A percentile compares a stretch with the other conserved stretches of the same genome.
Evolutionary conservation across 2,888 invertebrate species (phyloP).

Genomic region (Rotaria macrura): DNA sequence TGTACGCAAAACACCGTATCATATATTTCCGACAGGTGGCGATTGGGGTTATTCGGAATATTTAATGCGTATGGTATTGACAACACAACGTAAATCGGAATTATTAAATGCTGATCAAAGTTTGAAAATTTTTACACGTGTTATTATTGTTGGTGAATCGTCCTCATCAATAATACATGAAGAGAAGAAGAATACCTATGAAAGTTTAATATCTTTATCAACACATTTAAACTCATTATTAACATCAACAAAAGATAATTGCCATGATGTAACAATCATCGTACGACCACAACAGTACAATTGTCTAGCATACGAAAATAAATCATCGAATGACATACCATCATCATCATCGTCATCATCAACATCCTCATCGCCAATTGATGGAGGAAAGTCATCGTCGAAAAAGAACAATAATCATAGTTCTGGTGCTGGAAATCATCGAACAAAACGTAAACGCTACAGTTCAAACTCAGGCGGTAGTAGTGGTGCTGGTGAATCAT

Average conservation of each 20-base stretch:
- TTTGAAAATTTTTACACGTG: constrained; percentile 20
- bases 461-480: constrained; percentile 15
- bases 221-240: constrained; percentile 6
- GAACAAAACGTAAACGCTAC: constrained; percentile 17
- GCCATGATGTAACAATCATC: constrained; percentile 1
- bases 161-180: neutral
- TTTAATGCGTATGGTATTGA: neutral
- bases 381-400: neutral
- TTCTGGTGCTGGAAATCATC: neutral
- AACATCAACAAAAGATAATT: neutral
- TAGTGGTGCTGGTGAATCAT: constrained; percentile 9
- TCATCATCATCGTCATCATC: constrained; percentile 10
- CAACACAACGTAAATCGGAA: constrained; percentile 2
- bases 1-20: constrained; percentile 1
- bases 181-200: constrained; percentile 13
- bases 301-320: neutral
- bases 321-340: neutral
- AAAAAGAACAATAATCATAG: neutral
- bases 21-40: constrained; percentile 10
- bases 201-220: neutral
- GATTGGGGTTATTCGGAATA: constrained; percentile 19
- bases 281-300: neutral
- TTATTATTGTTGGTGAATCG: constrained; percentile 18
- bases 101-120: constrained; percentile 19
- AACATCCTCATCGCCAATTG: neutral